Evolutionary conservation across 2,888 invertebrate genomes (phyloP), one percentile per base, ranked within the genome.

Genomic region (Trichogramma evanescens): DNA sequence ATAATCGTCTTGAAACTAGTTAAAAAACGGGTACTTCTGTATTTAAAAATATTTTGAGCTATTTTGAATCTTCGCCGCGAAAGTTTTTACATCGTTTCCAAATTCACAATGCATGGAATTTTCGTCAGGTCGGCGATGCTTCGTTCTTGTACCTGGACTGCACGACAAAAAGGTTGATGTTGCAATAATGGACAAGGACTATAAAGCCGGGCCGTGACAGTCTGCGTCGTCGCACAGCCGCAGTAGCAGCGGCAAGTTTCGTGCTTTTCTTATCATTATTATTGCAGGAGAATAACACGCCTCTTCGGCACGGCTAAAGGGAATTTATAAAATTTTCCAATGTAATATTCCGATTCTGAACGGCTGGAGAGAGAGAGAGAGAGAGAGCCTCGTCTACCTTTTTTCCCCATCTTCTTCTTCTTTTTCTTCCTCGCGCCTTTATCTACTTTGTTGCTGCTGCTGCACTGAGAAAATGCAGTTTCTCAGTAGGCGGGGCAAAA

Each of bases 291-390:
- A 74, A 75, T 77, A 77, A 77, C 74, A 74, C 72, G 69, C 63
- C 64, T 66, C 67, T 68, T 59, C 68, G 68, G 68, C 71, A 68
- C 69, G 66, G 44, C 70, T 74, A 77, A 77, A 77, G 76, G 67
- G 77, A 77, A 77, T 77, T 76, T 75, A 76, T 77, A 73, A 76
- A 77, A 75, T 76, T 74, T 74, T 66, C 67, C 74, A 75, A 77
- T 76, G 73, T 71, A 75, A 75, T 77, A 75, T 75, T 75, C 75
- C 66, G 71, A 74, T 73, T 77, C 70, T 26, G 26, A 26, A 26
- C 26, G 26, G 26, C 26, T 26, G 2, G 3, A 26, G 26, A 26
- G 26, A 26, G 26, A 26, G 26, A 26, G 3, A 26, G 26, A 26
- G 26, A 26, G 26, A 26, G 26, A 26, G 26, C 26, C 26, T 26